Evolutionary conservation across 2,888 invertebrate genomes (phyloP), one percentile per base, ranked within the genome.

Genomic region (Apodemia zela): DNA sequence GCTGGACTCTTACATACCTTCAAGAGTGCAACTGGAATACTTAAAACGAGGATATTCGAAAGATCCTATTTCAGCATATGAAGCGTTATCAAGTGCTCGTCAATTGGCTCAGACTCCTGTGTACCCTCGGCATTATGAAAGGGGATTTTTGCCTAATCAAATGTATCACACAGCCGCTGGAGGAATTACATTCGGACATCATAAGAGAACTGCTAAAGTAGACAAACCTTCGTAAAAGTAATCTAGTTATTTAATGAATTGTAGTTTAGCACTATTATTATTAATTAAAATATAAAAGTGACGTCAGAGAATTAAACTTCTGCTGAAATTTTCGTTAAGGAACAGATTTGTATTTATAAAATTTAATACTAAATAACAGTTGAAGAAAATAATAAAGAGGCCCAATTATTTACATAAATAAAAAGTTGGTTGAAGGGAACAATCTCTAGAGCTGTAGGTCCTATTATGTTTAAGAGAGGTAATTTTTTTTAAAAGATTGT

Each of bases 1-100:
- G 60, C 72, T 94, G 7, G 94, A 94, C 59, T 94, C 94, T 0
- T 94, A 94, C 63, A 89, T 94, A 64, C 94, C 94, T 57, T 94
- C 93, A 45, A 91, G 91, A 72, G 74, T 94, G 64, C 92, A 92
- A 71, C 67, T 86, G 29, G 91, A 92, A 69, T 92, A 92, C 60
- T 69, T 92, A 59, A 92, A 90, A 68, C 77, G 88, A 71, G 92
- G 92, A 49, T 79, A 81, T 57, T 76, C 82, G 7, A 89, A 85
- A 66, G 90, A 92, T 67, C 89, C 91, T 7, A 58, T 85, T 15
- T 73, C 81, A 1, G 84, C 87, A 0, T 92, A 89, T 51, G 92
- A 92, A 42, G 86, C 88, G 3, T 69, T 92, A 62, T 81, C 89
- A 0, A 85, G 74, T 64, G 85, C 83, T 0, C 78, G 85, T 18